Conservation (phyloP, 2,888 invertebrate species). For the Peribatodes rhomboidaria region DNA sequence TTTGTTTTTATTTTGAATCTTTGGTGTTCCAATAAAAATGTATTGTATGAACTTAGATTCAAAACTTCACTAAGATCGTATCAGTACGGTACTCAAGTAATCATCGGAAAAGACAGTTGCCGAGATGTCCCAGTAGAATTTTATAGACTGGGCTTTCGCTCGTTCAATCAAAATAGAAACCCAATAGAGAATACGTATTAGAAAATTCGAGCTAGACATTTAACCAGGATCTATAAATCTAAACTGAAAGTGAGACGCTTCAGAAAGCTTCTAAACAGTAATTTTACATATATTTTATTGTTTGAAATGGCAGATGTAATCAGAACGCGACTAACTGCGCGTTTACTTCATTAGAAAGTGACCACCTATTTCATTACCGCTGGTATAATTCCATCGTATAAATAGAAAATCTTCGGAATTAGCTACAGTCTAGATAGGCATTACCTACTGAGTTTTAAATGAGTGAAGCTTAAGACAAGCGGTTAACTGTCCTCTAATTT, state of each 20-base stretch:
- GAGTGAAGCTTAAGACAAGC: neutral
- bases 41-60: no score
- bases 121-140: no score
- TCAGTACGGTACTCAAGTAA: no score
- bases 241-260: constrained; percentile 35
- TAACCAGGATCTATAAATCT: constrained; percentile 24
- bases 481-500: no score
- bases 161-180: no score
- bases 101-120: no score
- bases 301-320: constrained; percentile 60
- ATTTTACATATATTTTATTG: constrained; percentile 62
- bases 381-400: constrained; percentile 44
- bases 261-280: constrained; percentile 23
- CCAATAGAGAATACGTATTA: no score
- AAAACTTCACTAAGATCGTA: no score
- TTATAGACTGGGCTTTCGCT: no score
- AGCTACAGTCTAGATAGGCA: constrained; percentile 20
- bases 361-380: constrained; percentile 59
- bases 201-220: constrained; percentile 3
- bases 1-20: no score
- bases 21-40: no score
- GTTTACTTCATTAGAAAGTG: constrained; percentile 66
- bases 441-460: constrained; percentile 4
- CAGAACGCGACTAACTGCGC: constrained; percentile 71
- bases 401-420: constrained; percentile 39